Evolutionary conservation across 1,140 invertebrate genomes (phyloP).

Genomic region (Pentalonia nigronervosa): DNA sequence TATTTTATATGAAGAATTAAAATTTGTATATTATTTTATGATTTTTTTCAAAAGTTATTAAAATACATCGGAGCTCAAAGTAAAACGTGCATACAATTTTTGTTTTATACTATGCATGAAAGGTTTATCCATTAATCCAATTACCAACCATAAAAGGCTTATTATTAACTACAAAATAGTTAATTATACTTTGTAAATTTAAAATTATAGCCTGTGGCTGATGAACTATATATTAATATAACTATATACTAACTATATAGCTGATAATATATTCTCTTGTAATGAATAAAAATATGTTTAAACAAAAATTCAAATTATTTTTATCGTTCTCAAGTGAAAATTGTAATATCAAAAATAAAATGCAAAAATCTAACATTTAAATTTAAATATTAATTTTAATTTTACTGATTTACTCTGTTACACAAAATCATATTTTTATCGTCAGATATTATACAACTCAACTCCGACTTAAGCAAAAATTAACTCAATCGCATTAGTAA

Average conservation of each 20-base stretch:
- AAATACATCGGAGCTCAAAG: not conserved
- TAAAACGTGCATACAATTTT: not conserved
- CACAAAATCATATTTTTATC: not conserved
- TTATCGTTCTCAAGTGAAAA: not conserved
- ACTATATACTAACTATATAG: too few relatives aligned
- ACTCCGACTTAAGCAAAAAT: not conserved
- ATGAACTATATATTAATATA: too few relatives aligned
- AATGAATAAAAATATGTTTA: not conserved
- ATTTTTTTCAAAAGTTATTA: not conserved
- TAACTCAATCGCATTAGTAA: not conserved
- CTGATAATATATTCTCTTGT: not conserved
- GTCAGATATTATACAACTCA: not conserved
- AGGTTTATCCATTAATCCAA: not conserved
- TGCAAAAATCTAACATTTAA: not conserved
- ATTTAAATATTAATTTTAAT: not conserved
- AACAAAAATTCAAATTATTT: not conserved
- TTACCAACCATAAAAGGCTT: not conserved
- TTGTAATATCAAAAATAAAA: not conserved
- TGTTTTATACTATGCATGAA: not conserved
- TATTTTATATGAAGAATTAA: not conserved
- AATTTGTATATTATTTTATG: not conserved
- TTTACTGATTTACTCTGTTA: not conserved
- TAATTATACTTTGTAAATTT: not conserved
- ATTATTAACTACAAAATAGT: not conserved
- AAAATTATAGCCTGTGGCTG: not conserved